Evolutionary conservation across 2,888 invertebrate species (phyloP), one percentile per base, ranked within the genome.

Genomic region (Falcaria lacertinaria): DNA sequence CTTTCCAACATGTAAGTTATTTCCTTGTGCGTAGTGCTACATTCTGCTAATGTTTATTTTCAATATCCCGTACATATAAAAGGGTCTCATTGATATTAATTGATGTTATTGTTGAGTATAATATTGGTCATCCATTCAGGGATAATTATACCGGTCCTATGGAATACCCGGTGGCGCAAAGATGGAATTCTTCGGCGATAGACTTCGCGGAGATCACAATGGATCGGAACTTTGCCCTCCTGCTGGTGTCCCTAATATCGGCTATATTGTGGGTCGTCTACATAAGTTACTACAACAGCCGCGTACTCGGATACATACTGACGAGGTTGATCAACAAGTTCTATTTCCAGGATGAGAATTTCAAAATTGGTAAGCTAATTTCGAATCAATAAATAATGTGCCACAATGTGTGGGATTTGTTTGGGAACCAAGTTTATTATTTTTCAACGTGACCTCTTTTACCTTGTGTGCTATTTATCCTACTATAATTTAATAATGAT

Each of bases 231-330:
- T 82, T 92, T 80, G 90, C 90, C 61, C 93, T 94, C 90, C 89
- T 97, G 55, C 90, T 97, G 16, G 93, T 94, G 62, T 96, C 97
- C 45, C 90, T 97, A 39, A 91, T 95, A 59, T 94, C 95, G 49
- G 95, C 96, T 15, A 94, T 96, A 70, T 90, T 93, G 33, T 98
- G 98, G 98, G 93, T 97, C 41, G 94, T 97, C 57, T 98, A 98
- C 84, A 95, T 97, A 66, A 95, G 96, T 0, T 98, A 97, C 85
- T 98, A 98, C 88, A 98, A 98, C 81, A 97, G 97, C 42, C 92
- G 98, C 50, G 93, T 98, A 2, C 91, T 97, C 57, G 98, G 98
- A 19, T 95, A 96, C 71, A 92, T 98, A 65, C 91, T 98, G 42
- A 98, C 98, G 6, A 94, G 95, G 76, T 91, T 97, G 43, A 91